Evolutionary conservation across 2,113 vertebrate genomes (phyloP), one percentile per base, ranked within the genome.

Genomic region (Platycercus adscitus): DNA sequence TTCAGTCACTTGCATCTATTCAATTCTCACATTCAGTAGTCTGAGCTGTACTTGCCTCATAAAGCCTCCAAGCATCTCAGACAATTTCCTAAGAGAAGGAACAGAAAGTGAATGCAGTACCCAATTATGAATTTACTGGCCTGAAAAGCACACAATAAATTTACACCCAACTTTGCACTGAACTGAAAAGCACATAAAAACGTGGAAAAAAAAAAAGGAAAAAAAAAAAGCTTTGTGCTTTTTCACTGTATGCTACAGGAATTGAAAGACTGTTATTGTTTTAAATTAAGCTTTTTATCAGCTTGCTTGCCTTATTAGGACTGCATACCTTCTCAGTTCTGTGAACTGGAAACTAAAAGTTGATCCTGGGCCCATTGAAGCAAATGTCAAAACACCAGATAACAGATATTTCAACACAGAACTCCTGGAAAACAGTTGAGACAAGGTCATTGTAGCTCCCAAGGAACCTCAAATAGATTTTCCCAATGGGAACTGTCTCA

Each of bases 91-190:
- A 31, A 89, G 15, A 58, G 4, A 86, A 80, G 13, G 13, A 81
- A 7, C 16, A 63, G 23, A 89, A 89, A 64, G 6, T 13, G 11
- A 49, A 71, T 0, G 0, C 3, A 23, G 17, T 11, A 53, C 7
- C 18, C 18, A 71, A 13, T 43, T 47, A n/a, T 52, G 46, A 65
- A 44, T 7, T 53, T 35, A 35, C 1, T 23, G 29, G 12, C 43
- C n/a, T 60, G 44, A 82, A 79, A 79, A 47, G 3, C 4, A 64
- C 6, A 33, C 2, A 9, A 31, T 33, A 81, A 50, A 63, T 50
- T 64, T 80, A 60, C 9, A 49, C 5, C 13, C 11, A 49, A 17
- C 13, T 66, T 50, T 39, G 5, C 28, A 16, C 8, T 70, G 75
- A 70, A 88, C 26, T 26, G 11, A 61, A 82, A 55, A 61, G 2